A percentile compares a stretch with the other conserved stretches of the same genome.
Conservation (phyloP, 2,113 vertebrate species). For the Halcyon malimbica region DNA sequence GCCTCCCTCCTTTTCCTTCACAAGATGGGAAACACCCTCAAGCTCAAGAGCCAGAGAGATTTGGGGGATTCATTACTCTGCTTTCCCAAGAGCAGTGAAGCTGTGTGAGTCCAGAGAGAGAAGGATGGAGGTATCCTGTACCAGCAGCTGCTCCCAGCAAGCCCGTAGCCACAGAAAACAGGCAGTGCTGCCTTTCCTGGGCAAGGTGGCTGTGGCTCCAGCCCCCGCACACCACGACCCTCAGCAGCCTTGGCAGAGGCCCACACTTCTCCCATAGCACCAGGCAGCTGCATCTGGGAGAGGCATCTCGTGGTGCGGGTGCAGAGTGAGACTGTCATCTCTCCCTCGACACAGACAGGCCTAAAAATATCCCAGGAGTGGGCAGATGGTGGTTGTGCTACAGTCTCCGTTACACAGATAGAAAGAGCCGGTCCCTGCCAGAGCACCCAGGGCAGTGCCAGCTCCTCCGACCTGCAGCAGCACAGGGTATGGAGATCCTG, state of each 20-base stretch:
- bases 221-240: fast-evolving
- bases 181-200: background rate
- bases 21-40: background rate
- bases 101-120: background rate
- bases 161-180: background rate
- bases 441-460: background rate
- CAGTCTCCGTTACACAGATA: background rate
- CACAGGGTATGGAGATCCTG: background rate
- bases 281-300: background rate
- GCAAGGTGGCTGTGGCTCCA: background rate
- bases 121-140: background rate
- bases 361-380: constrained; percentile 52
- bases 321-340: background rate
- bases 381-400: background rate
- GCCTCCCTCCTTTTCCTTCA: background rate
- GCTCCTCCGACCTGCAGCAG: background rate
- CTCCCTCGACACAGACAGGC: background rate
- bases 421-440: background rate
- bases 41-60: background rate
- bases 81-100: background rate
- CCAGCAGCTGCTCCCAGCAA: background rate
- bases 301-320: background rate
- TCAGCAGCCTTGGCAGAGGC: background rate
- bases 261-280: background rate
- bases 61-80: background rate